Evolutionary conservation across 2,888 invertebrate species (phyloP), one percentile per base, ranked within the genome.

Genomic region (Chirona hameri): DNA sequence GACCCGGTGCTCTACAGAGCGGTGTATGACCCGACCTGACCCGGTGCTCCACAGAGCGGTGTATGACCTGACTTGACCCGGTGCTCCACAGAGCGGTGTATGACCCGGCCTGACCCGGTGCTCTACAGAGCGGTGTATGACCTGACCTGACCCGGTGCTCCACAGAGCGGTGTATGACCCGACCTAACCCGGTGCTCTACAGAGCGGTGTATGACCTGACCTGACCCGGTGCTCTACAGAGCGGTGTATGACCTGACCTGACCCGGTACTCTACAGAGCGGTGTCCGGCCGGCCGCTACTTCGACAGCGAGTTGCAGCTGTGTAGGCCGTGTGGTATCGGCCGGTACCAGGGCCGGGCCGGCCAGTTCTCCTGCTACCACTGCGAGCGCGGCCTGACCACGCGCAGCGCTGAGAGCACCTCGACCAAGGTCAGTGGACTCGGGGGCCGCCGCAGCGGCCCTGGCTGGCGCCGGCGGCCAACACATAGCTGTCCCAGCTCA

Each of bases 261-360:
- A 72, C 72, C 46, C 10, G 65, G 5, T 9, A 1, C 24, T 7
- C 57, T 2, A 18, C 82, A 82, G 97, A 97, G 89, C 92, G 95
- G 85, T 98, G 98, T 87, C 95, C 95, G 10, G 94, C 96, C 84
- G 98, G 98, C 84, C 96, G 97, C 89, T 98, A 94, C 89, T 96
- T 95, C 88, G 96, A 98, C 87, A 94, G 95, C 69, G 93, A 93
- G 79, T 93, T 94, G 0, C 96, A 96, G 76, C 90, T 96, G 2
- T 98, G 98, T 87, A 91, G 95, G 82, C 94, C 94, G 85, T 98
- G 98, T 87, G 97, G 98, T 0, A 95, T 96, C 87, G 98, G 98
- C 2, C 96, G 95, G 87, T 98, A 93, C 88, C 98, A 97, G 87
- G 92, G 96, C 0, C 91, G 92, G 65, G 96, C 97, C 88, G 97